Base-by-base conservation (phyloP, 2,113 vertebrate species). In the Pygoscelis adeliae region DNA sequence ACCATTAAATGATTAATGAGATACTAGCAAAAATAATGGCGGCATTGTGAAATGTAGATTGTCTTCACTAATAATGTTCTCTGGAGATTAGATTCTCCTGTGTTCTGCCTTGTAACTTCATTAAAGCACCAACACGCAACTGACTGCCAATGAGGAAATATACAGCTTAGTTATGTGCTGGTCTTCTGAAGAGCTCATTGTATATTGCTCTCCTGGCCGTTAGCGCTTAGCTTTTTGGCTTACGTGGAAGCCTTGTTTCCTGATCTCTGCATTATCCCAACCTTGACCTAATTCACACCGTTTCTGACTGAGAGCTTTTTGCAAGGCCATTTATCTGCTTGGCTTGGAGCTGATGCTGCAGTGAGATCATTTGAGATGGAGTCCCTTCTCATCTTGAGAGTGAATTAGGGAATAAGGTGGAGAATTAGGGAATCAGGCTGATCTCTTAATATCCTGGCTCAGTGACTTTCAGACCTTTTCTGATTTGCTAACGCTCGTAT, bases 31-130 rank as follows among this genome's bases (percentile, higher is more conserved):
- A 94, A 96, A 80, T 69, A 92, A 91, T 19, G 62, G 34, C 47
- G 49, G 25, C 30, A 69, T 79, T 91, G 77, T 92, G 72, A 96
- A 92, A 91, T 73, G 58, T 67, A 87, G 73, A 80, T 95, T 96
- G 77, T 89, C 93, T 89, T 89, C 44, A 42, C 36, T 87, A 96
- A 91, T 72, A 44, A 81, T 9, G 11, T 65, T 91, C 65, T 84
- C 69, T 81, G 83, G 87, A 80, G 87, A 80, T 87, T 69, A 61
- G 38, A 15, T 61, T 34, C 20, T 84, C 73, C 49, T 87, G 49
- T 96, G 73, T 69, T 89, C 77, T 96, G 65, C 87, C 53, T 92
- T 84, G 53, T 82, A 84, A 88, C 65, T 85, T 87, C 70, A 53
- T 94, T 95, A 94, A 87, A 71, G 15, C 61, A 79, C 30, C 59